phyloP scores from a whole-genome alignment of 2,797 vertebrate species.

The Syncerus caffer region DNA sequence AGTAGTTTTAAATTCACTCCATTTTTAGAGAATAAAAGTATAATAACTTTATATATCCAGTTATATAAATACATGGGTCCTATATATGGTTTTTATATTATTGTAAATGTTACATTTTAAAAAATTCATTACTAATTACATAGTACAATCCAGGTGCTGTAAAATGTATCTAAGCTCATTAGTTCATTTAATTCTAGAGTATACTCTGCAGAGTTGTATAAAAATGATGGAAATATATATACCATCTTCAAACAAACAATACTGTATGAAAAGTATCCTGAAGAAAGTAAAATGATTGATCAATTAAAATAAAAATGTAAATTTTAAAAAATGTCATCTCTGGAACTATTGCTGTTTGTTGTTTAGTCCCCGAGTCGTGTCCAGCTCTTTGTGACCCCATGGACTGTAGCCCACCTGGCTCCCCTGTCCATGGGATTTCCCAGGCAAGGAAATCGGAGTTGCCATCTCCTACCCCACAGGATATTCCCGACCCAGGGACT shows the following conservation, averaged over 20 bases:
- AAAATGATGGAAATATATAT: background rate
- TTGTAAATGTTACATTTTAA: background rate
- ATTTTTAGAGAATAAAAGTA: constrained; percentile 23
- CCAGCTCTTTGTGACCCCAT: background rate
- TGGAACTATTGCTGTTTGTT: background rate
- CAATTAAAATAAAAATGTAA: background rate
- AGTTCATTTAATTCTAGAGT: background rate
- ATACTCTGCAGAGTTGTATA: background rate
- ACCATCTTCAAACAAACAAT: background rate
- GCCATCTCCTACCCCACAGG: background rate
- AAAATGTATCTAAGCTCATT: background rate
- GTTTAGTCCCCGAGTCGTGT: background rate
- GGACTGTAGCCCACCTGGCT: background rate
- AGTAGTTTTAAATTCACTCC: constrained; percentile 41
- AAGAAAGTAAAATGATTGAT: constrained; percentile 2
- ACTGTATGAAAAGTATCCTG: background rate
- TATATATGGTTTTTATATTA: background rate
- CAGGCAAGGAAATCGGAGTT: background rate
- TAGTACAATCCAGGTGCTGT: background rate
- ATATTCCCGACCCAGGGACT: background rate
- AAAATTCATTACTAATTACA: background rate
- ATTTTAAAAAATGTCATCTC: background rate
- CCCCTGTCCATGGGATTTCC: background rate
- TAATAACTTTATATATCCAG: background rate
- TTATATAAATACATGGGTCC: background rate